Evolutionary conservation across 2,113 vertebrate species (phyloP), one percentile per base, ranked within the genome.

Genomic region (Thunnus thynnus): DNA sequence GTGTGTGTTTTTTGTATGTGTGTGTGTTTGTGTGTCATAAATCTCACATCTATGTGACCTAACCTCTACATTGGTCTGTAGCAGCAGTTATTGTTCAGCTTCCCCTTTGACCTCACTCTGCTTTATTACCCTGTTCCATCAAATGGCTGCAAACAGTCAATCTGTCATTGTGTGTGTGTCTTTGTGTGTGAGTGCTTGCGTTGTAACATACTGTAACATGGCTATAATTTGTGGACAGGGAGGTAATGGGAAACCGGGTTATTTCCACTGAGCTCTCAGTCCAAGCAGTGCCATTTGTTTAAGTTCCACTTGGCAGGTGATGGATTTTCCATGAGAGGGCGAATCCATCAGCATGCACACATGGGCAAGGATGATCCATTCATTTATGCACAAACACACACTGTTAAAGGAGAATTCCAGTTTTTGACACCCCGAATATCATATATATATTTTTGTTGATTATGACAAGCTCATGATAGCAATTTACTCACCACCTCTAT

Each of bases 101-200:
- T 81, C 81, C 80, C 87, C 82, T 88, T 80, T 89, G 80, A 90
- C 83, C 88, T 73, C 72, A 50, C 65, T 71, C 60, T 55, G 41
- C 20, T 90, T 88, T 86, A 86, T 88, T 86, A 48, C 70, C 76
- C n/a, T 13, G 51, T 72, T 88, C 56, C 44, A 76, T 86, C 76
- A 91, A 80, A 80, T n/a, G 52, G 32, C 71, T 47, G 17, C 61
- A 63, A 76, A 58, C 54, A 12, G 51, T 72, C 27, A 30, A 51
- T 22, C 52, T 66, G 47, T 76, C 73, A 47, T 17, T 22, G 61
- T 60, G 69, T 60, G 69, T n/a, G 27, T 30, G 51, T 44, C 27
- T 77, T 41, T 80, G 61, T 83, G 61, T 51, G 27, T 41, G n/a
- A 56, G 36, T 18, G 20, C 25, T 50, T 73, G 41, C 50, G 52